Conservation (phyloP, 2,888 invertebrate genomes). For the Sphecodes monilicornis region DNA sequence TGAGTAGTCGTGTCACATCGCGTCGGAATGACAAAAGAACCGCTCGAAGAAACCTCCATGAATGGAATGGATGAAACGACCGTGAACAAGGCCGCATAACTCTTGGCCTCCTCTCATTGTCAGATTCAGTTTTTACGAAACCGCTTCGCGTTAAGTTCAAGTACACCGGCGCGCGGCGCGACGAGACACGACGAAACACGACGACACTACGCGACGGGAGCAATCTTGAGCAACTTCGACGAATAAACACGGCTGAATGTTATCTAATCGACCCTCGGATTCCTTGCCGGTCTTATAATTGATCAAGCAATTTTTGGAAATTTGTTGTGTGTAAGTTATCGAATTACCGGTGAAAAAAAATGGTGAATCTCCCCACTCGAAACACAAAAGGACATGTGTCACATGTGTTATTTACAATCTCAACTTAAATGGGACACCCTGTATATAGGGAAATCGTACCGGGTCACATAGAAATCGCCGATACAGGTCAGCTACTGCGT, state of each 20-base stretch:
- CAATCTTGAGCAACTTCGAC: slow-evolving; percentile 6
- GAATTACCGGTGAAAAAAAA: too few species aligned
- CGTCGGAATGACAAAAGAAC: not conserved
- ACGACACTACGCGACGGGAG: too few species aligned
- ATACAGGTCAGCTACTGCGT: too few species aligned
- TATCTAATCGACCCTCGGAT: not conserved
- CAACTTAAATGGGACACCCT: too few species aligned
- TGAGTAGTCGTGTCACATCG: not conserved
- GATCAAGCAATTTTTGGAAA: not conserved
- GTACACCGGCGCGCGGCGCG: slow-evolving; percentile 5
- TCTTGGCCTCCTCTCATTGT: not conserved
- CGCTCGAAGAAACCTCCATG: slow-evolving; percentile 23
- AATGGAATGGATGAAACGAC: slow-evolving; percentile 45
- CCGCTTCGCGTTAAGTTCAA: slow-evolving; percentile 46
- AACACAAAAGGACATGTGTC: too few species aligned
- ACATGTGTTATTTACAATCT: too few species aligned
- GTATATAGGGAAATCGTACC: too few species aligned
- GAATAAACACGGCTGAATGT: not conserved
- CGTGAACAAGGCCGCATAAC: slow-evolving; percentile 40
- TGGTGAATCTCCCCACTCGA: too few species aligned
- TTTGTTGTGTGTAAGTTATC: too few species aligned
- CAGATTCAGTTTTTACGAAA: slow-evolving; percentile 29
- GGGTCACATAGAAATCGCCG: too few species aligned
- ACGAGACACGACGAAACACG: too few species aligned
- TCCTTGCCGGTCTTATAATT: not conserved